These are phyloP conservation scores for Chiroxiphia lanceolata DNA, from an alignment of 2,797 vertebrate species.

Conservation along the genomic window DNA sequence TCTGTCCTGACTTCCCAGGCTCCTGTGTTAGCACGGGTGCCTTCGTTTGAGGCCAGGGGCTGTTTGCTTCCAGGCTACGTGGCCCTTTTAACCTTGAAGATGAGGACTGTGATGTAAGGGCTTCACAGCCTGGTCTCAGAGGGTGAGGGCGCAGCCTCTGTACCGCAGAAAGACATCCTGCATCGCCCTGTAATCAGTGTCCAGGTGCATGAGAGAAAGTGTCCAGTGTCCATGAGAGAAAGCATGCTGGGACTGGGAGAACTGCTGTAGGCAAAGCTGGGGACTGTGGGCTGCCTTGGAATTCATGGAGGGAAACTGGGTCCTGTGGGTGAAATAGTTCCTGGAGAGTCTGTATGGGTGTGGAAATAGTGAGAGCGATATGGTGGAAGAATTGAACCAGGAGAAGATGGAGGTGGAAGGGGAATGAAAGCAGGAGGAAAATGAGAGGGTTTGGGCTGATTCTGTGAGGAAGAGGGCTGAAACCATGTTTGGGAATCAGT, in stretches of 20 bases:
- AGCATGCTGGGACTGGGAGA: background rate
- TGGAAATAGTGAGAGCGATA: background rate
- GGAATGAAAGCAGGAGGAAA: background rate
- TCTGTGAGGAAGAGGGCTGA: background rate
- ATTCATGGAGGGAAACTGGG: background rate
- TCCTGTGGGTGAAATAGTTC: background rate
- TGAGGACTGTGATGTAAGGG: background rate
- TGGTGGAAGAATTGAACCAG: background rate
- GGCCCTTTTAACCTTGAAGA: background rate
- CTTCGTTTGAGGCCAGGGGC: background rate
- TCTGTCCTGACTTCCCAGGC: background rate
- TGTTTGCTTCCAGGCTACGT: background rate
- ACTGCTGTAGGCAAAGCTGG: background rate
- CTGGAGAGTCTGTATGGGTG: background rate
- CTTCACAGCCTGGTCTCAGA: background rate
- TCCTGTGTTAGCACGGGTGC: background rate
- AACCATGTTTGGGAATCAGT: background rate
- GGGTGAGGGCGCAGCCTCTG: background rate
- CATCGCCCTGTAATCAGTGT: background rate
- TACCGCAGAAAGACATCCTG: background rate
- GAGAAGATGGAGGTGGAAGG: background rate
- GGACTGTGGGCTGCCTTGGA: background rate
- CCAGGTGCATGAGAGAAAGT: background rate
- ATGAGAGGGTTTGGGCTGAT: background rate
- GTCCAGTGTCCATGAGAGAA: background rate